Evolutionary conservation across 2,888 invertebrate genomes (phyloP).

Genomic region (Kryphioiulus occultus): DNA sequence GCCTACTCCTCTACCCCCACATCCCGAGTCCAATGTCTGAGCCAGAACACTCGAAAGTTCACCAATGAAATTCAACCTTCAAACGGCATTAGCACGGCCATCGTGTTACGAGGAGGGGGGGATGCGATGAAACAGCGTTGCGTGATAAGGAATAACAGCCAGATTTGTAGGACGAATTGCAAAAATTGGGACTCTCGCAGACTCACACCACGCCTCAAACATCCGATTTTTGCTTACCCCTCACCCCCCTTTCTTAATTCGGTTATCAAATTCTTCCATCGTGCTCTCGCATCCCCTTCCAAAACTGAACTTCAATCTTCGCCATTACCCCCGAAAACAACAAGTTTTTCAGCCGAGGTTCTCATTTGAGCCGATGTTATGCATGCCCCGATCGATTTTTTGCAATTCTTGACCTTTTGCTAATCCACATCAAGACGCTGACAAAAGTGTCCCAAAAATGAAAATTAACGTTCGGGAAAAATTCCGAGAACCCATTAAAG

Average conservation of each 20-base stretch:
- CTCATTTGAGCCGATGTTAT: neutral
- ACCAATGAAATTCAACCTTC: conserved; percentile 37
- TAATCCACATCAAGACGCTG: neutral
- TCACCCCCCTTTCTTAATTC: neutral
- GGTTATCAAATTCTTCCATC: conserved; percentile 27
- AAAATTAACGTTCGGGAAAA: neutral
- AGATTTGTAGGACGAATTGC: neutral
- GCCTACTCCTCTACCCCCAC: conserved; percentile 40
- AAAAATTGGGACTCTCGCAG: neutral
- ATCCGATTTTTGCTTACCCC: neutral
- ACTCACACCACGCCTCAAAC: neutral
- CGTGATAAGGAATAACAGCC: neutral
- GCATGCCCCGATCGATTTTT: neutral
- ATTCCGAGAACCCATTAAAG: neutral
- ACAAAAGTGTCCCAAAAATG: neutral
- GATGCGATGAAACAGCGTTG: neutral
- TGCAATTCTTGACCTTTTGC: neutral
- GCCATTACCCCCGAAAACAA: neutral
- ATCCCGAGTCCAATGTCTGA: neutral
- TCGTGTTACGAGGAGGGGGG: neutral
- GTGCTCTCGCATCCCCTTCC: neutral
- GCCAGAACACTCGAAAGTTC: neutral
- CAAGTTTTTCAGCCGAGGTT: neutral
- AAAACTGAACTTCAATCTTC: neutral
- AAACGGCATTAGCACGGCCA: neutral